Percentiles rank a stretch among this genome's conserved stretches.
phyloP scores from a whole-genome alignment of 2,888 invertebrate species.

The Campopleginae sp. region DNA sequence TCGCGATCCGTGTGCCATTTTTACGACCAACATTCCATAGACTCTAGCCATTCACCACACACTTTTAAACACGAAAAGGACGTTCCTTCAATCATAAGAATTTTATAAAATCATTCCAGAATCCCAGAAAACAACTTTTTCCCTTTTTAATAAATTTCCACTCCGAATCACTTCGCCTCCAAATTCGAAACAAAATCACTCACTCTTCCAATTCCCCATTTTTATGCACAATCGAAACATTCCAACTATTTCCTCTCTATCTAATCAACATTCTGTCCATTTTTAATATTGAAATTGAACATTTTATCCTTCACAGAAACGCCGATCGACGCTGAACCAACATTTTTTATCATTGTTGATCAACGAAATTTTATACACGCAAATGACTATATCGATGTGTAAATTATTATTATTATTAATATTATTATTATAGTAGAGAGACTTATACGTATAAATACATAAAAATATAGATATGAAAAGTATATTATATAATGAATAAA shows the following conservation, averaged over 20 bases:
- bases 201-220: neutral
- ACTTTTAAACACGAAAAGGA: neutral
- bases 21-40: conserved; percentile 41
- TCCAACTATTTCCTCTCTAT: neutral
- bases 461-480: conserved; percentile 51
- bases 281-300: neutral
- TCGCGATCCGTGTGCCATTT: conserved; percentile 61
- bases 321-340: conserved; percentile 14
- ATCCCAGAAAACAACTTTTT: neutral
- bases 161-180: neutral
- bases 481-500: conserved; percentile 41
- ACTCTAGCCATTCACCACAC: conserved; percentile 5
- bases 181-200: neutral
- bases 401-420: conserved; percentile 51
- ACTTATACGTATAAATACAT: conserved; percentile 59
- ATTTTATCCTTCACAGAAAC: conserved; percentile 3
- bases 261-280: neutral
- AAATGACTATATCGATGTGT: conserved; percentile 37
- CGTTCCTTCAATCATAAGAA: neutral
- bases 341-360: conserved; percentile 58
- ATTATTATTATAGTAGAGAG: conserved; percentile 51
- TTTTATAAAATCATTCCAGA: neutral
- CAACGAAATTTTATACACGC: conserved; percentile 63
- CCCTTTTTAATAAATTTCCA: neutral
- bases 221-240: conserved; percentile 22